Evolutionary conservation across 2,113 vertebrate genomes (phyloP).

Genomic region (Ivindomyrus marchei): DNA sequence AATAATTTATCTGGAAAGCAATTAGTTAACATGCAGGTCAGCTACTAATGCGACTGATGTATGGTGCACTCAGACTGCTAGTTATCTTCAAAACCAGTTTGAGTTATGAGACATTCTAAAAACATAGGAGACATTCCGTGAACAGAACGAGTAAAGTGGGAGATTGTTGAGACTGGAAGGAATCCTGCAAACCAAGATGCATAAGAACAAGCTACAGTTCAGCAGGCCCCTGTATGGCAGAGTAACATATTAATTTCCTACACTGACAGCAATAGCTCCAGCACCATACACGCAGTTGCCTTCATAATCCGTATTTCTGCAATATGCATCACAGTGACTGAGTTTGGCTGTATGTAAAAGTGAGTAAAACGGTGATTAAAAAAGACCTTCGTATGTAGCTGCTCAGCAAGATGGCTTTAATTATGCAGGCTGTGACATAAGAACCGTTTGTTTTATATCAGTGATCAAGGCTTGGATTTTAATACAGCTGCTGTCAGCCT

Average conservation of each 20-base stretch:
- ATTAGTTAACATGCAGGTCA: conserved; percentile 6
- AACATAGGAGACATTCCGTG: neutral
- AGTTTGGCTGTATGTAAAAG: neutral
- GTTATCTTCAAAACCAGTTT: neutral
- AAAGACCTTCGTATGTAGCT: neutral
- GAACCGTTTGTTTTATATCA: conserved; percentile 1
- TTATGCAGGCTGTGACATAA: neutral
- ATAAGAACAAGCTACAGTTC: neutral
- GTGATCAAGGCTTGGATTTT: neutral
- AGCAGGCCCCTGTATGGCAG: neutral
- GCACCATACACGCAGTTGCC: neutral
- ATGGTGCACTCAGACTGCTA: neutral
- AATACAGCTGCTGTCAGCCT: neutral
- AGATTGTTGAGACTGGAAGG: neutral
- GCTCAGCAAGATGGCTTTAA: neutral
- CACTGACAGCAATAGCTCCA: neutral
- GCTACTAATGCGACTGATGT: neutral
- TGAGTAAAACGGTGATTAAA: neutral
- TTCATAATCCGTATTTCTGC: neutral
- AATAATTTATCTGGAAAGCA: conserved; percentile 9
- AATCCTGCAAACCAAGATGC: neutral
- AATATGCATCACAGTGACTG: neutral
- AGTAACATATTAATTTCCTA: neutral
- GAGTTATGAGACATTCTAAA: neutral
- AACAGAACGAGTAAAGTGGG: neutral